Evolutionary conservation across 2,113 vertebrate genomes (phyloP).

Genomic region (Daubentonia madagascariensis): DNA sequence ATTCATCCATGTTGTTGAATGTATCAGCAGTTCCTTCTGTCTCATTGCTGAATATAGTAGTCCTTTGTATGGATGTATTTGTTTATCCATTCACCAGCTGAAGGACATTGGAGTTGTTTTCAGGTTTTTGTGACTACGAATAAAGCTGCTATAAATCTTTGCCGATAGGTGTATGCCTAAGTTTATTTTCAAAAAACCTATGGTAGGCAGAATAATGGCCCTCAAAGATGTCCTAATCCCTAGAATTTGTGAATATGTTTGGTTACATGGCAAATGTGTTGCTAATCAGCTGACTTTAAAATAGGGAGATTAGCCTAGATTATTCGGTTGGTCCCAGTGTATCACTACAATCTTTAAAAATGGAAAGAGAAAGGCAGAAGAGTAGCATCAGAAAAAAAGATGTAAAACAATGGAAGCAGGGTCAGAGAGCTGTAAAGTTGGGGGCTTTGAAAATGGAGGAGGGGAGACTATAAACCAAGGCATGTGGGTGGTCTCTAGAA

Average conservation of each 20-base stretch:
- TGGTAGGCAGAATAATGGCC: not conserved
- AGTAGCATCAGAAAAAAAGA: not conserved
- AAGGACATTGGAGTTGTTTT: constrained; percentile 15
- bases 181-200: not conserved
- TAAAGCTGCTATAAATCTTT: constrained; percentile 14
- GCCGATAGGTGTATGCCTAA: not conserved
- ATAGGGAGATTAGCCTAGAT: not conserved
- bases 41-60: not conserved
- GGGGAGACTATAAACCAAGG: not conserved
- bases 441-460: not conserved
- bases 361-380: not conserved
- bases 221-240: not conserved
- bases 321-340: not conserved
- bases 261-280: not conserved
- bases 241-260: constrained; percentile 23
- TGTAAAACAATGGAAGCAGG: not conserved
- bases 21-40: not conserved
- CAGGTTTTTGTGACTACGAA: not conserved
- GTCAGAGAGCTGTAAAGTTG: not conserved
- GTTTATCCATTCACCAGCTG: not conserved
- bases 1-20: not conserved
- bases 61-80: not conserved
- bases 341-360: not conserved
- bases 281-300: constrained; percentile 1
- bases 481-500: not conserved